Percentiles rank a stretch among this genome's conserved stretches.
Conservation (phyloP, 2,797 vertebrate species). For the Myotis findleyi region DNA sequence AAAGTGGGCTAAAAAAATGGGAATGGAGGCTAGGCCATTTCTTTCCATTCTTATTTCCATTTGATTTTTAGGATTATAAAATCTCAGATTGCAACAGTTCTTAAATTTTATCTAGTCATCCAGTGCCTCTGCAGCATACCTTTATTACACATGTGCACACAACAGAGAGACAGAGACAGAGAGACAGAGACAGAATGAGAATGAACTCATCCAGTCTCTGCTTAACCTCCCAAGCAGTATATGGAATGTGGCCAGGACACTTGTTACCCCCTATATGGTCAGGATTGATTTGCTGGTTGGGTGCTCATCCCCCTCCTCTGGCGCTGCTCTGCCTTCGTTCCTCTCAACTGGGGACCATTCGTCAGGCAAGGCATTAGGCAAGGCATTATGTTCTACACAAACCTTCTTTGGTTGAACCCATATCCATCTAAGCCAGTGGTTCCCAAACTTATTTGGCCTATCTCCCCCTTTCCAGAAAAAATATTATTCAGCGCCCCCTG, state of each 20-base stretch:
- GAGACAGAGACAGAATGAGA: not conserved
- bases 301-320: not conserved
- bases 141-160: not conserved
- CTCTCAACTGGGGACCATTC: not conserved
- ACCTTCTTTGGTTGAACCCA: not conserved
- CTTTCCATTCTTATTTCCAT: slow-evolving; percentile 19
- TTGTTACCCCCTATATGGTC: not conserved
- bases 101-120: not conserved
- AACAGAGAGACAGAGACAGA: no score
- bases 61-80: slow-evolving; percentile 2
- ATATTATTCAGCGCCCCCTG: no score
- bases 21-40: not conserved
- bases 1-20: not conserved
- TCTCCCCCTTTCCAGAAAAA: no score
- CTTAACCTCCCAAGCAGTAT: not conserved
- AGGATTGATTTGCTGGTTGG: not conserved
- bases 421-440: not conserved
- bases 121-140: not conserved
- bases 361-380: not conserved
- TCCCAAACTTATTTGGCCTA: no score
- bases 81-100: not conserved
- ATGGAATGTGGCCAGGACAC: not conserved
- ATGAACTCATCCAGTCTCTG: not conserved
- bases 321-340: not conserved
- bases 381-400: no score